These are phyloP conservation scores for Mus spicilegus DNA, from an alignment of 2,113 vertebrate genomes.

Conservation along the genomic window DNA sequence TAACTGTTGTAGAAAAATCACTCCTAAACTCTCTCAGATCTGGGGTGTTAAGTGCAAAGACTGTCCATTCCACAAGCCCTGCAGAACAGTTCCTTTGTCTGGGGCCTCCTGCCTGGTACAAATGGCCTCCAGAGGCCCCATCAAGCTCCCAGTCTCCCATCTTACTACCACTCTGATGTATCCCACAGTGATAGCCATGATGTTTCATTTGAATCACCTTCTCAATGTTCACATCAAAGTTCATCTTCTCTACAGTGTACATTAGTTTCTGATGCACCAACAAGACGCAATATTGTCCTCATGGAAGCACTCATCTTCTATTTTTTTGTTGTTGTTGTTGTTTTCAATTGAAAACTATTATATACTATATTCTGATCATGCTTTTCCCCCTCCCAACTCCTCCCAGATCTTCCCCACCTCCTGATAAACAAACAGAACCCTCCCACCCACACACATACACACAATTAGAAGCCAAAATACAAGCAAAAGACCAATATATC, in stretches of 20 bases:
- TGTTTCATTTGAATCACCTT: neutral
- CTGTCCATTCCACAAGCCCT: neutral
- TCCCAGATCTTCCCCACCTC: neutral
- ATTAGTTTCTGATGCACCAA: neutral
- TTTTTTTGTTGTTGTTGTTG: too few species aligned
- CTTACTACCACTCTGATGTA: neutral
- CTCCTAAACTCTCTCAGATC: neutral
- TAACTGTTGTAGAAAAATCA: neutral
- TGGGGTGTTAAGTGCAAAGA: neutral
- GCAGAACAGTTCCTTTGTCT: neutral
- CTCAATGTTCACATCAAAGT: neutral
- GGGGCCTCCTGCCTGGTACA: neutral
- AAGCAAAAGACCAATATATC: neutral
- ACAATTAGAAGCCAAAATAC: neutral
- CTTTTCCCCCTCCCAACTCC: neutral
- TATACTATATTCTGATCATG: neutral
- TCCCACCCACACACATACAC: neutral
- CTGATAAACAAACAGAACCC: neutral
- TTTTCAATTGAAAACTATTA: neutral
- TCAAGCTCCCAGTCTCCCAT: neutral
- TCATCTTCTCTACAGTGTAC: neutral
- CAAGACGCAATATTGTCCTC: neutral
- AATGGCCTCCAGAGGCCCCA: neutral
- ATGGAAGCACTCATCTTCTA: neutral
- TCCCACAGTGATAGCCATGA: neutral